Conservation (phyloP, 2,888 invertebrate species). For the Hydrotaea diabolus region DNA sequence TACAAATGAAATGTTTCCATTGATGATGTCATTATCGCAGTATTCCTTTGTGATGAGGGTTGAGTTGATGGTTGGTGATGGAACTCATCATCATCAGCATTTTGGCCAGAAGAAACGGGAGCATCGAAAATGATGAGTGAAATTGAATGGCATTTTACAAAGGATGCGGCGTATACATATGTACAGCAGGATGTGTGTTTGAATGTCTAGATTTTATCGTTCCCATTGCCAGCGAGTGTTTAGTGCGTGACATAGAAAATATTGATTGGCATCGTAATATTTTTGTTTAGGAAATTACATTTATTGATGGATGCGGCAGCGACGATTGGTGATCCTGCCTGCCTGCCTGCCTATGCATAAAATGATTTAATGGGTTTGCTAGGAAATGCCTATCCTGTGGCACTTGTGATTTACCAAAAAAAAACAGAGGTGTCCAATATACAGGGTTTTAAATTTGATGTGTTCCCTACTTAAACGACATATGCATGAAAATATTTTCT, state of each 20-base stretch:
- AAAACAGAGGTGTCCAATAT: background rate
- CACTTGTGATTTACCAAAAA: background rate
- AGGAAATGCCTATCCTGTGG: background rate
- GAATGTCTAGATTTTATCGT: background rate
- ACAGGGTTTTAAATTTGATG: background rate
- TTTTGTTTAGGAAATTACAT: background rate
- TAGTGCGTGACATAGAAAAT: conserved; percentile 16
- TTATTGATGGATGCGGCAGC: background rate
- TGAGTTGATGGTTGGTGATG: background rate
- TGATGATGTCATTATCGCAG: conserved; percentile 7
- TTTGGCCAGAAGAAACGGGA: background rate
- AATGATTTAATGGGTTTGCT: conserved; percentile 5
- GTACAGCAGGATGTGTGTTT: background rate
- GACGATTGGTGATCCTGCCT: conserved; percentile 11
- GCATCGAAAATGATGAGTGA: conserved; percentile 7
- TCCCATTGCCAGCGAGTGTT: background rate
- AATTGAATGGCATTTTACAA: background rate
- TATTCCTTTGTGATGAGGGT: background rate
- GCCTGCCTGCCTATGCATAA: background rate
- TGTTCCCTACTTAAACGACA: too few relatives aligned
- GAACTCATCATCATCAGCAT: background rate
- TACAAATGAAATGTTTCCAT: background rate
- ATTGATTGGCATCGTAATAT: conserved; percentile 2
- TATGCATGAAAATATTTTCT: too few relatives aligned
- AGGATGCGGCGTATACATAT: background rate